phyloP scores from a whole-genome alignment of 2,797 vertebrate species.

The Sardinella longiceps region DNA sequence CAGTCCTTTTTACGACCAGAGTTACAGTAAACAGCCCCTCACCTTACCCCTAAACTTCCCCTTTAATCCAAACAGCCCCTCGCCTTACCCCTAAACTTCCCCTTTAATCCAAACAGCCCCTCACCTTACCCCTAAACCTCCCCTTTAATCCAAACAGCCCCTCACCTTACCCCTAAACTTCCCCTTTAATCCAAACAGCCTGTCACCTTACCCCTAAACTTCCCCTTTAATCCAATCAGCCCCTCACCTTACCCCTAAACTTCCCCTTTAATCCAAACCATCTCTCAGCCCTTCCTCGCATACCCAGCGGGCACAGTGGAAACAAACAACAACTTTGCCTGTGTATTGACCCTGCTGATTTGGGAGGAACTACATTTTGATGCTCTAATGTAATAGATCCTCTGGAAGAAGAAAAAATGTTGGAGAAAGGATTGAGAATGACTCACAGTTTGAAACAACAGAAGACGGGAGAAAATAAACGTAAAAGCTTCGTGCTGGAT shows the following conservation, averaged over 20 bases:
- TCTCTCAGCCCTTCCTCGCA: neutral
- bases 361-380: neutral
- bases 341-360: slow-evolving; percentile 8
- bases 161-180: no score
- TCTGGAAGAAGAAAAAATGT: neutral
- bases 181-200: no score
- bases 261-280: slow-evolving; percentile 13
- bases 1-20: neutral
- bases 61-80: no score
- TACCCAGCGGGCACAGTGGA: neutral
- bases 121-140: no score
- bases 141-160: no score
- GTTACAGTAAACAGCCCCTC: neutral
- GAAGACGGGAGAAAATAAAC: neutral
- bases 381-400: neutral
- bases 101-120: no score
- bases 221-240: no score
- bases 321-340: neutral
- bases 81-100: no score
- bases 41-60: no score
- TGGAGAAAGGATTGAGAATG: neutral
- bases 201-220: neutral
- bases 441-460: neutral
- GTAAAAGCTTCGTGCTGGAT: neutral
- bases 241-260: no score